A percentile compares a stretch with the other conserved stretches of the same genome.
Evolutionary conservation across 1,140 invertebrate species (phyloP).

Genomic region (Belonocnema kinseyi): DNA sequence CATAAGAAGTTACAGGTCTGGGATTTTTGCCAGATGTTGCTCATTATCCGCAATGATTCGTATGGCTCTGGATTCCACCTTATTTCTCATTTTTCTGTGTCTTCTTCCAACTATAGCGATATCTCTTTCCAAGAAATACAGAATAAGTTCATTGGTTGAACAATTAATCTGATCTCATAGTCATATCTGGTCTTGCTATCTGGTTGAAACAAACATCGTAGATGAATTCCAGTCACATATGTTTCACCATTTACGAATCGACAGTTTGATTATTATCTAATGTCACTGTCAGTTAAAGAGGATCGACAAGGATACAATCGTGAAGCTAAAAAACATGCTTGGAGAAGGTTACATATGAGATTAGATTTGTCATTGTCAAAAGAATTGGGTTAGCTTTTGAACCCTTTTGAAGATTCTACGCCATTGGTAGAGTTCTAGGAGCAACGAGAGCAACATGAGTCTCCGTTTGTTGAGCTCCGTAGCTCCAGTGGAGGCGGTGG

Average conservation of each 20-base stretch:
- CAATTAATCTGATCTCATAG: not conserved
- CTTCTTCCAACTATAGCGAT: too few species aligned
- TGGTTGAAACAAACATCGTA: not conserved
- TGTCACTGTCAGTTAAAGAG: not conserved
- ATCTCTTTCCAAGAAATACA: too few species aligned
- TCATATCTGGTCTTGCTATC: slow-evolving; percentile 5
- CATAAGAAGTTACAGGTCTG: not conserved
- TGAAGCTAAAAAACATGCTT: not conserved
- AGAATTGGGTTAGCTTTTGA: not conserved
- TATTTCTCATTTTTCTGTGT: too few species aligned
- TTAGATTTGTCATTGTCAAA: not conserved
- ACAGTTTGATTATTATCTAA: slow-evolving; percentile 11
- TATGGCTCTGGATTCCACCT: not conserved
- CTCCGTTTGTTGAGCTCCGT: slow-evolving; percentile 56
- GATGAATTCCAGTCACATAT: not conserved
- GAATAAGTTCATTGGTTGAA: too few species aligned
- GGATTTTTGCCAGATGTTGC: not conserved
- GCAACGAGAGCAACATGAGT: slow-evolving; percentile 69
- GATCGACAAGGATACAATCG: not conserved
- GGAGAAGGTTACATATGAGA: not conserved
- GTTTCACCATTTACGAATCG: not conserved
- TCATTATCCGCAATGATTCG: not conserved
- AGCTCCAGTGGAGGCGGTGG: slow-evolving; percentile 69
- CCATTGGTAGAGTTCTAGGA: slow-evolving; percentile 69
- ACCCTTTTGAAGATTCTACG: slow-evolving; percentile 54